Percentiles rank a stretch among this genome's conserved stretches.
Conservation (phyloP, 1,140 invertebrate species). For the Drosophila arawakana region DNA sequence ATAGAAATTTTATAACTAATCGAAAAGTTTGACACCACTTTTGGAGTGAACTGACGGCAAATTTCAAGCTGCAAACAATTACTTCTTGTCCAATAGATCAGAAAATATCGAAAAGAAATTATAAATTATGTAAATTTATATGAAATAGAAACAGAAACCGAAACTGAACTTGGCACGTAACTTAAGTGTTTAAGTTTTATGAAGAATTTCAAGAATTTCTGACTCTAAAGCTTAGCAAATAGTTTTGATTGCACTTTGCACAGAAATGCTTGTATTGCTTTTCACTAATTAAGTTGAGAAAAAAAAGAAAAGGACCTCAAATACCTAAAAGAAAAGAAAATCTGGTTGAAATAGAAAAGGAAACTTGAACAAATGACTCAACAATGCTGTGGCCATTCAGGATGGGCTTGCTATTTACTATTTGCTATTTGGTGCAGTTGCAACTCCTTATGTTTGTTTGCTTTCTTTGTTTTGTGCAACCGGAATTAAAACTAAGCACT, state of each 20-base stretch:
- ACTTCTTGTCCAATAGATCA: conserved; percentile 2
- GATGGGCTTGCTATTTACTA: conserved; percentile 6
- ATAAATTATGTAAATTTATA: conserved; percentile 5
- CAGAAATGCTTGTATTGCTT: conserved; percentile 17
- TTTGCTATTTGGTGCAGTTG: conserved; percentile 20
- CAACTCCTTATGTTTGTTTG: conserved; percentile 28
- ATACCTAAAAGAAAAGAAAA: too few species aligned
- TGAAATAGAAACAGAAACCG: not conserved
- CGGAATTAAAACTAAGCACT: conserved; percentile 77
- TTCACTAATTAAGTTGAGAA: conserved; percentile 41
- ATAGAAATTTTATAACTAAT: conserved; percentile 31
- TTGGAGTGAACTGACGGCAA: conserved; percentile 7
- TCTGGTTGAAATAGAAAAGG: conserved; percentile 10
- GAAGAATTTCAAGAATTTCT: too few species aligned
- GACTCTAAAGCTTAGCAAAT: not conserved
- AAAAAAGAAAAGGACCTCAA: conserved; percentile 1
- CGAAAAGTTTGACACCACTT: conserved; percentile 38
- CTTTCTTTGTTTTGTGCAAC: conserved; percentile 56
- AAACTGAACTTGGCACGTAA: not conserved
- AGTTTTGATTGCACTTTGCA: conserved; percentile 18
- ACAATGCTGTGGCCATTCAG: conserved; percentile 42
- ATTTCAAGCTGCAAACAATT: conserved; percentile 20
- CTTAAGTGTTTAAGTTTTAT: not conserved
- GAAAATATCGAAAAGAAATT: not conserved
- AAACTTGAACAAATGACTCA: conserved; percentile 39